Base-by-base conservation (phyloP, 2,888 invertebrate genomes). In the Andrena trimmerana region DNA sequence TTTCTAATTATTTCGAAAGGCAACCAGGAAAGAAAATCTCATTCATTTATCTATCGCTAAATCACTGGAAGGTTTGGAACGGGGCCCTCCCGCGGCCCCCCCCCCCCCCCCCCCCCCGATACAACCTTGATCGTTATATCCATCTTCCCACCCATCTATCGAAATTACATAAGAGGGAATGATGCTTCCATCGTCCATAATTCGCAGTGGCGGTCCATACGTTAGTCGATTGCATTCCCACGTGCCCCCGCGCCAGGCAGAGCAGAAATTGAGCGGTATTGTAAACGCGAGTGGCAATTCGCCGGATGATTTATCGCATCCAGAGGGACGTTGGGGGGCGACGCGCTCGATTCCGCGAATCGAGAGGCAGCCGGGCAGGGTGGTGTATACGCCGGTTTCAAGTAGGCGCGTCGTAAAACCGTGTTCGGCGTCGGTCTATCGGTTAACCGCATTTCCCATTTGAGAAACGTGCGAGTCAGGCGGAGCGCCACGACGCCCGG, bases 391-490 rank as follows among this genome's bases (percentile, higher is more conserved):
- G 65, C 71, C 59, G 54, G 68, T 74, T 84, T 66, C 73, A 59
- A 84, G 67, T 73, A 81, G 86, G 65, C 81, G 48, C 71, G 68
- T 77, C 79, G 80, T 86, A 86, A 87, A 77, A 84, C 68, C 65
- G 66, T 78, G 81, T 79, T 87, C 77, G 86, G 79, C 59, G 82
- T 86, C 84, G 63, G 59, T 54, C 60, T 72, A 57, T 75, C 63
- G 86, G 88, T 79, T 81, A 86, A 82, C 87, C 87, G 76, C 88
- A 83, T 88, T 42, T 85, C 62, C 83, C 88, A 88, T 88, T 88
- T 83, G 13, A 50, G 86, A 76, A 88, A 88, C 88, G 88, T 85
- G 87, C 52, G 86, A 85, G 78, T 60, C 65, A 7, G 68, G 73
- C 65, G 76, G 60, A 80, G 82, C 76, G 77, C 73, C 83, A 75